Base-by-base conservation (phyloP, 2,888 invertebrate genomes). In the Drosophila neonasuta region DNA sequence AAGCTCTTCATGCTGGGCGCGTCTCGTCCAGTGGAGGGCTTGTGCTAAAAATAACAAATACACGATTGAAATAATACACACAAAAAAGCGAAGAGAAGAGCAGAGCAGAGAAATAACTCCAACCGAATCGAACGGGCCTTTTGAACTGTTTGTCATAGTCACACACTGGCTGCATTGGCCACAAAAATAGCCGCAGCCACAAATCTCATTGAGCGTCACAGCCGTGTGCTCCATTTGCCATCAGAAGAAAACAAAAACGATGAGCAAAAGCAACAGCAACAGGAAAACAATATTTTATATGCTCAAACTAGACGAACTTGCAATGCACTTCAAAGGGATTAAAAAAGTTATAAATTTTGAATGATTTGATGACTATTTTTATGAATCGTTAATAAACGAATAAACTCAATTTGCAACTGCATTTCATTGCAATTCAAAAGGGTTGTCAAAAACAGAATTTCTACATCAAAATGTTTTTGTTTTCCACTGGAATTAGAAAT, bases 161-260 rank as follows among this genome's bases (percentile, higher is more conserved):
- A 36, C n/a, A n/a, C 32, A 64, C 59, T 50, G 80, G 58, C 59
- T 79, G 87, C 83, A 76, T 45, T 55, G 62, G 51, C 69, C 77
- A 80, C 87, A 76, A 87, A 80, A 87, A 80, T 80, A 80, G 80
- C 87, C 70, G 44, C 69, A 36, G 36, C 36, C 32, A 86, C 83
- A 87, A 85, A 85, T 82, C 80, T 80, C 77, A 85, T 85, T 85
- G 86, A 78, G 73, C 76, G 77, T 68, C 75, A 69, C 61, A 63
- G 62, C 59, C 69, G 86, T 67, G 72, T 82, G 88, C 84, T 67
- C 74, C 74, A 80, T 68, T 87, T 73, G 77, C 66, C 64, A 49
- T 42, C 69, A 30, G 50, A 50, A 29, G 30, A 45, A 32, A 61
- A 65, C 50, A 44, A 57, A 29, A 51, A 32, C 48, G 24, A 48